Evolutionary conservation across 2,113 vertebrate genomes (phyloP).

Genomic region (Mola mola): DNA sequence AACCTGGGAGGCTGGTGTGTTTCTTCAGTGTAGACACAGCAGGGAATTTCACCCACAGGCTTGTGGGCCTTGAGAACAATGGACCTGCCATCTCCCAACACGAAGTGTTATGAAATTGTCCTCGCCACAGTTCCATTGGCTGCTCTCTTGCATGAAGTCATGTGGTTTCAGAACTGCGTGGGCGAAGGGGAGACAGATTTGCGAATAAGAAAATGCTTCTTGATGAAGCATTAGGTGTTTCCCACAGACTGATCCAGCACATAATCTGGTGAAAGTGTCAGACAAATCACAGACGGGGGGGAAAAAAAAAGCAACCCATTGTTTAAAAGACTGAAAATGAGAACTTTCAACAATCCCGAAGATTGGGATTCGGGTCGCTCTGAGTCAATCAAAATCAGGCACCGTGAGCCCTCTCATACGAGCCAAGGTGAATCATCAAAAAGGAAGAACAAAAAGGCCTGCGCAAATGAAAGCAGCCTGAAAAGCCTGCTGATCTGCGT

Average conservation of each 20-base stretch:
- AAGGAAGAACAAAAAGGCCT: conserved; percentile 49
- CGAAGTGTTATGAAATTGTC: conserved; percentile 71
- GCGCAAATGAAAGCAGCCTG: conserved; percentile 47
- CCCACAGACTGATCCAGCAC: neutral
- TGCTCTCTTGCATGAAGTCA: conserved; percentile 58
- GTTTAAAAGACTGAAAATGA: conserved; percentile 8
- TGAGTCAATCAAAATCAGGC: conserved; percentile 47
- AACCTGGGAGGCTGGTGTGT: conserved; percentile 58
- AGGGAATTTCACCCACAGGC: conserved; percentile 71
- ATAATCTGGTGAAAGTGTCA: too few relatives aligned
- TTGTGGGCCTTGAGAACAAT: conserved; percentile 72
- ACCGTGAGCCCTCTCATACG: conserved; percentile 2
- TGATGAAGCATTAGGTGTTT: conserved; percentile 27
- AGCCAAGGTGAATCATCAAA: conserved; percentile 37
- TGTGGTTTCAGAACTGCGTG: conserved; percentile 63
- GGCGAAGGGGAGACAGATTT: conserved; percentile 47
- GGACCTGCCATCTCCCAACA: conserved; percentile 72
- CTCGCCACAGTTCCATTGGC: conserved; percentile 65
- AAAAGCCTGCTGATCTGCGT: conserved; percentile 34
- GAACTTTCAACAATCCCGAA: neutral
- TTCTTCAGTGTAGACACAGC: conserved; percentile 65
- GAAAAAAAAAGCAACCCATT: neutral
- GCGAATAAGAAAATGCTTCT: conserved; percentile 64
- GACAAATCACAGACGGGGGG: neutral
- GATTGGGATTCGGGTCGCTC: too few relatives aligned